A percentile compares a stretch with the other conserved stretches of the same genome.
phyloP scores from a whole-genome alignment of 2,113 vertebrate species.

The Xenus cinereus region DNA sequence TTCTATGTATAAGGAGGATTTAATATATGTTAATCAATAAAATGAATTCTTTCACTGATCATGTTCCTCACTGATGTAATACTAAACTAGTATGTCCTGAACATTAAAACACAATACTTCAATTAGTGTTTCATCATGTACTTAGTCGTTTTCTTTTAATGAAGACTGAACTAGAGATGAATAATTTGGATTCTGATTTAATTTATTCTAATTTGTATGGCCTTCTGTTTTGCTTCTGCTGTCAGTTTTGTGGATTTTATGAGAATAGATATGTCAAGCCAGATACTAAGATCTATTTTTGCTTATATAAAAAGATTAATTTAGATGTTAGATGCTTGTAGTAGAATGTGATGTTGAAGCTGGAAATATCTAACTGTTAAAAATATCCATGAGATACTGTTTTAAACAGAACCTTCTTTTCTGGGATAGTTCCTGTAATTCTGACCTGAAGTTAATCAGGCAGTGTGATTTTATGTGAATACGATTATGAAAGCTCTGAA shows the following conservation, averaged over 20 bases:
- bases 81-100: not conserved
- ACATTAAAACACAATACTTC: not conserved
- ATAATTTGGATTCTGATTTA: conserved; percentile 25
- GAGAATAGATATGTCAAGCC: not conserved
- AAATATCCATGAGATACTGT: not conserved
- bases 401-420: conserved; percentile 18
- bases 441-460: not conserved
- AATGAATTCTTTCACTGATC: not conserved
- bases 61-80: not conserved
- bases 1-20: not conserved
- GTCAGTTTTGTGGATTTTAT: conserved; percentile 38
- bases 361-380: not conserved
- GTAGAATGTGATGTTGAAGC: not conserved
- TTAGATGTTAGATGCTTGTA: not conserved
- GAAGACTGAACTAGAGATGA: not conserved
- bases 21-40: not conserved
- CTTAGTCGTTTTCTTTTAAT: not conserved
- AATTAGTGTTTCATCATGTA: not conserved
- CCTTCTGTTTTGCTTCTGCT: conserved; percentile 33
- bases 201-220: not conserved
- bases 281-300: conserved; percentile 23
- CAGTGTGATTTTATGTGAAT: not conserved
- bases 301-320: not conserved
- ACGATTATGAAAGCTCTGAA: not conserved
- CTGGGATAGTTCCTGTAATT: not conserved